Percentiles rank a stretch among this genome's conserved stretches.
These are phyloP conservation scores for Indicator indicator DNA, from an alignment of 2,113 vertebrate species.

Conservation along the genomic window DNA sequence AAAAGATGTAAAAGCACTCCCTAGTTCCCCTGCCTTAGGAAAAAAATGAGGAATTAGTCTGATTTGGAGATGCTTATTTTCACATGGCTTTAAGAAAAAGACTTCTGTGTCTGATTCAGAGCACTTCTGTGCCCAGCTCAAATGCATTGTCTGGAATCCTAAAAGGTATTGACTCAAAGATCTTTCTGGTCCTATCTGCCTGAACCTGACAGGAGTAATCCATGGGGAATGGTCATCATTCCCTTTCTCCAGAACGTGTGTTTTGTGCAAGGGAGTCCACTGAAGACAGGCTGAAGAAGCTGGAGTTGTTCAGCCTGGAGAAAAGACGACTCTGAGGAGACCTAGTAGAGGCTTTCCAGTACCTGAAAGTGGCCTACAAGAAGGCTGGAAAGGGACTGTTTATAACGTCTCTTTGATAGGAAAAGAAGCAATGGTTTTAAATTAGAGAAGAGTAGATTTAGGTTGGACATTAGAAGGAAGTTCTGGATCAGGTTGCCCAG, in stretches of 20 bases:
- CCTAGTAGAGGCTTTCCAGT: no score
- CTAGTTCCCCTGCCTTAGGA: not conserved
- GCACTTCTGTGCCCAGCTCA: not conserved
- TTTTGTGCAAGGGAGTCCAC: not conserved
- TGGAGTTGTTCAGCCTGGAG: no score
- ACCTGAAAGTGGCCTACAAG: no score
- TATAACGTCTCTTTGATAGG: no score
- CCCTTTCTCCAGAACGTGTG: not conserved
- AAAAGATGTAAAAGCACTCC: not conserved
- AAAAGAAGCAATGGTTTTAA: no score
- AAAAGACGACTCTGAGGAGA: no score
- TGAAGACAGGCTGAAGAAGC: no score
- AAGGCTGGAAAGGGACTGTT: no score
- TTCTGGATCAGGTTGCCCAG: no score
- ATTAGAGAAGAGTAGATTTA: no score
- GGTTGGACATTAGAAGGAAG: no score
- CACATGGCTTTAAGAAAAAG: not conserved
- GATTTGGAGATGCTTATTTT: not conserved
- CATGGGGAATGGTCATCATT: fast-evolving
- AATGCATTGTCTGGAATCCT: not conserved
- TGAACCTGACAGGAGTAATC: not conserved
- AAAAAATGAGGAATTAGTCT: not conserved
- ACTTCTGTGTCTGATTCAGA: not conserved
- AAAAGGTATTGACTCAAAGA: not conserved
- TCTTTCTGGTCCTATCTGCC: not conserved